Evolutionary conservation across 2,797 vertebrate species (phyloP), one percentile per base, ranked within the genome.

Genomic region (Pipistrellus kuhlii): DNA sequence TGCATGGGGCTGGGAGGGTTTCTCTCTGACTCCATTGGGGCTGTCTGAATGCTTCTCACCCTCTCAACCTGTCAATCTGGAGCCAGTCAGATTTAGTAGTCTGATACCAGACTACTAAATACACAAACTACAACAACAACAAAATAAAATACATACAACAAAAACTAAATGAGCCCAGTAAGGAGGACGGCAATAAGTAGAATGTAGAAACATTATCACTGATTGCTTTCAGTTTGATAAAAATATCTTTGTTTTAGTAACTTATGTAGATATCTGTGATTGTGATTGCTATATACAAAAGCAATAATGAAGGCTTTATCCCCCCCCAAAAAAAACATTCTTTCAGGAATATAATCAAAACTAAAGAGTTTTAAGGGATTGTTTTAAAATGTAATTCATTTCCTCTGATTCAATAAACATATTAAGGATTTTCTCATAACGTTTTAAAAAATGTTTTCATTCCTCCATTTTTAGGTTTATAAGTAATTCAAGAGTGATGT

Each of bases 221-320:
- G 66, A 93, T 80, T 86, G 68, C 68, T 71, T 96, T 95, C 59
- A 64, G 78, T 71, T 96, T 91, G 88, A 95, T 35, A 81, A 73
- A 94, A 96, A 94, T 62, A 75, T 81, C 88, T 95, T 90, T 83
- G 23, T 94, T 93, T 92, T 84, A 96, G 27, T n/a, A 93, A 91
- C 75, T 81, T 89, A 78, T 80, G 44, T 46, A 95, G 66, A 72
- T 91, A 89, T 88, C 77, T 93, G 25, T 88, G 69, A 94, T 72
- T 86, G 32, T 85, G 86, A 95, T 51, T 96, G 83, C 32, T 84
- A 94, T 85, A 69, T 57, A 82, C 10, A 35, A 95, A 93, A 91
- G 85, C 27, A 85, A 88, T 80, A 48, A 95, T 18, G 57, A 93
- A 89, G 27, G 6, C 2, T 81, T 46, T 77, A 53, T 27, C 5